These are phyloP conservation scores for Odontothrips loti DNA, from an alignment of 2,888 invertebrate genomes.

Conservation along the genomic window DNA sequence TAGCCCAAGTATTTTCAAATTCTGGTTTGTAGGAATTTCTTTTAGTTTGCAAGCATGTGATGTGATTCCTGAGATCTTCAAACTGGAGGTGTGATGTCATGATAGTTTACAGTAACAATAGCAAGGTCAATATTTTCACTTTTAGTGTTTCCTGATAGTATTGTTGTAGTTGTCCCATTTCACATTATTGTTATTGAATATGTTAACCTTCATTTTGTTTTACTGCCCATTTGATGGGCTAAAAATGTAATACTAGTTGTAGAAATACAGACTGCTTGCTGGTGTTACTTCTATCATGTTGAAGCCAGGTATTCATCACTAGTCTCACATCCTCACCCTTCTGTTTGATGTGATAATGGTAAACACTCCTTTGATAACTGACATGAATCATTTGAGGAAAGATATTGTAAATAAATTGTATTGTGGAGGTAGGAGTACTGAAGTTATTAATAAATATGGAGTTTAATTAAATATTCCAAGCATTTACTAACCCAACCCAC, in stretches of 20 bases:
- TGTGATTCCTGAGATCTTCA: not conserved
- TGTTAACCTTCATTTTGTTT: no score
- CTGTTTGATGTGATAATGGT: not conserved
- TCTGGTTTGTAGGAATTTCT: not conserved
- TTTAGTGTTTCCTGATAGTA: not conserved
- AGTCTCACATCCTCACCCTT: not conserved
- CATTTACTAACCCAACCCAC: not conserved
- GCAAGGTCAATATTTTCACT: not conserved
- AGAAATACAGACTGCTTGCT: no score
- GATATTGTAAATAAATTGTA: constrained; percentile 20
- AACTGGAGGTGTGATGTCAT: not conserved
- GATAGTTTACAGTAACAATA: not conserved
- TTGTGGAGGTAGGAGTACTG: constrained; percentile 24
- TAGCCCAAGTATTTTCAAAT: not conserved
- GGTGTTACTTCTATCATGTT: not conserved
- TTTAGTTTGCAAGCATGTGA: not conserved
- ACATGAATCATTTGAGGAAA: not conserved
- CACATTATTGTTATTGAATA: no score
- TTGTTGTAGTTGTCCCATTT: not conserved
- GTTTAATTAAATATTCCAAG: not conserved
- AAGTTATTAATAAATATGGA: constrained; percentile 26
- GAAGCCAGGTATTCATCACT: not conserved
- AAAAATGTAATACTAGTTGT: no score
- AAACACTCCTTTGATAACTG: not conserved
- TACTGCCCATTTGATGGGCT: no score